Percentiles rank a stretch among this genome's conserved stretches.
Evolutionary conservation across 2,888 invertebrate genomes (phyloP).

Genomic region (Corythucha ciliata): DNA sequence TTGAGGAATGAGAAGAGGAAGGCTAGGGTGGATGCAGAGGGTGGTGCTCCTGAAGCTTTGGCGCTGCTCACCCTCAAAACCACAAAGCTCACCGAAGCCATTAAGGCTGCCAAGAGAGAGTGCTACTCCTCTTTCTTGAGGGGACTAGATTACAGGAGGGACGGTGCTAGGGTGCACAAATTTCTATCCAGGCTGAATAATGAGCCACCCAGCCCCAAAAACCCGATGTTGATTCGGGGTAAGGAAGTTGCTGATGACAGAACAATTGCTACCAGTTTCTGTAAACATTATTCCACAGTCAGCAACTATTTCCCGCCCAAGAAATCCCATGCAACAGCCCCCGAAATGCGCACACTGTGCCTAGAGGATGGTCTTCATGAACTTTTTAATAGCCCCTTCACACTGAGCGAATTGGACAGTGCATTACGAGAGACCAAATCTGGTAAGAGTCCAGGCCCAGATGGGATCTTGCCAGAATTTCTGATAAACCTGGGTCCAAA

Average conservation of each 20-base stretch:
- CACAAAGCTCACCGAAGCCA: background rate
- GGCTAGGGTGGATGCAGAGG: background rate
- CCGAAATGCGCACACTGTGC: background rate
- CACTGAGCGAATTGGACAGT: background rate
- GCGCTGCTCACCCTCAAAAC: background rate
- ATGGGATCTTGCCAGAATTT: background rate
- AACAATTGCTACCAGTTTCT: background rate
- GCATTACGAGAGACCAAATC: background rate
- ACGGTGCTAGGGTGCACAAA: conserved; percentile 4
- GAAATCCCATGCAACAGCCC: background rate
- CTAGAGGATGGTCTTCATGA: background rate
- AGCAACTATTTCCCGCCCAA: conserved; percentile 8
- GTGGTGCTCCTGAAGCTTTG: conserved; percentile 2
- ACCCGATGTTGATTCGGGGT: background rate
- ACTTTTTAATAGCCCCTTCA: conserved; percentile 11
- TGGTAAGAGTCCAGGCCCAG: background rate
- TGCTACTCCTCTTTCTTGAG: background rate
- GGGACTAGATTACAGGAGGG: conserved; percentile 4
- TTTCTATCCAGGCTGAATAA: conserved; percentile 5
- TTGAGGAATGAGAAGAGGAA: background rate
- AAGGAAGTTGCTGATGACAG: conserved; percentile 1
- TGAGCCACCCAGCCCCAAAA: background rate
- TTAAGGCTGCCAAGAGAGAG: background rate
- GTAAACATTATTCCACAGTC: conserved; percentile 5
- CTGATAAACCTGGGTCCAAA: background rate